Evolutionary conservation across 2,113 vertebrate species (phyloP).

Genomic region (Mesocricetus auratus): DNA sequence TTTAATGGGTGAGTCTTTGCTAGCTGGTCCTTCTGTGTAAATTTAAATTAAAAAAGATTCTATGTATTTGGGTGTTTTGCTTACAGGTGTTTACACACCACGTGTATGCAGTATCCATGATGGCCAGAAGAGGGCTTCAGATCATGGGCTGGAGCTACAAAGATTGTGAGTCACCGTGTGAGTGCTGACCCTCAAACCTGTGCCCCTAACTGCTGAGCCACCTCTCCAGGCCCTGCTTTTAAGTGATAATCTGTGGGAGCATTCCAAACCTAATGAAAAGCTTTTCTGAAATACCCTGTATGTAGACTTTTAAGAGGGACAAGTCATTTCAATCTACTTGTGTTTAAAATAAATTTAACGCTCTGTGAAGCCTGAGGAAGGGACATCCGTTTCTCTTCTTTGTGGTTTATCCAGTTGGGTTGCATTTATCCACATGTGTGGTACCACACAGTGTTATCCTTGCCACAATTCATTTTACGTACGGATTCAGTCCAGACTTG

Average conservation of each 20-base stretch:
- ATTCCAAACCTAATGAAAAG: slow-evolving; percentile 11
- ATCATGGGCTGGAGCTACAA: background rate
- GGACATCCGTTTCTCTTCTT: background rate
- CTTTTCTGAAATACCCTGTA: background rate
- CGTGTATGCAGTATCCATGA: background rate
- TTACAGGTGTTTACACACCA: background rate
- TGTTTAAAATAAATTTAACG: background rate
- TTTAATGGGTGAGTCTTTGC: background rate
- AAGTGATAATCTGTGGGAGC: slow-evolving; percentile 7
- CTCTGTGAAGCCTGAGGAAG: background rate
- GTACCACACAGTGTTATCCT: background rate
- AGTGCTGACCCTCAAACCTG: background rate
- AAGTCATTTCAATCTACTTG: background rate
- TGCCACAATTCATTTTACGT: background rate
- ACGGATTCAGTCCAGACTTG: background rate
- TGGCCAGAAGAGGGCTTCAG: background rate
- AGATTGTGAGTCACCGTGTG: background rate
- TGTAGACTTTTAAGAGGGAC: background rate
- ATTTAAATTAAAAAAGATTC: background rate
- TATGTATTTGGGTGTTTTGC: background rate
- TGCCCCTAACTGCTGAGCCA: background rate
- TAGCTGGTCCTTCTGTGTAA: background rate
- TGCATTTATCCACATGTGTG: too few relatives aligned
- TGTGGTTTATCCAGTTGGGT: background rate
- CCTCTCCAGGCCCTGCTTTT: background rate